Percentiles rank a stretch among this genome's conserved stretches.
Conservation (phyloP, 2,888 invertebrate species). For the Diadromus collaris region DNA sequence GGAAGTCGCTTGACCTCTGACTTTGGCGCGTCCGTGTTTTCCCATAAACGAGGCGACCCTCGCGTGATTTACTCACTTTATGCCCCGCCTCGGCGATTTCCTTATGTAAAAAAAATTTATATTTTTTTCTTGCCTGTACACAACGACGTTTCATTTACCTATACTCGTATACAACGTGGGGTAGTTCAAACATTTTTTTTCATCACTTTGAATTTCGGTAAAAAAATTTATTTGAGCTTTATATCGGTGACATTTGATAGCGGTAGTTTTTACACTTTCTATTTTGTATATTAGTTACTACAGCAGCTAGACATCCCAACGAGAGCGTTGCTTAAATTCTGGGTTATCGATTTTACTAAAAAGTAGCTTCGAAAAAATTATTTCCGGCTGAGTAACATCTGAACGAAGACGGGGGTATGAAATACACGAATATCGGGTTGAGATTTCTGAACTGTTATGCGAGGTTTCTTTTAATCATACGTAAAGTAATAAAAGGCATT, state of each 20-base stretch:
- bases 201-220: not conserved
- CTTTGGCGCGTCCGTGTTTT: slow-evolving; percentile 68
- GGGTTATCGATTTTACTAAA: not conserved
- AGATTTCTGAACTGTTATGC: too few species aligned
- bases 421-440: too few species aligned
- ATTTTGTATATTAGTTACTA: not conserved
- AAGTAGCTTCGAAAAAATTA: not conserved
- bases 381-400: not conserved
- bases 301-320: not conserved
- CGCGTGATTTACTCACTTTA: slow-evolving; percentile 62
- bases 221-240: not conserved
- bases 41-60: slow-evolving; percentile 67
- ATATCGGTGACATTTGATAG: not conserved
- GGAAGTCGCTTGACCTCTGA: slow-evolving; percentile 70
- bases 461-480: too few species aligned
- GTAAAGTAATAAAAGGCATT: not conserved
- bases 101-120: not conserved
- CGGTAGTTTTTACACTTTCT: not conserved
- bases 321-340: not conserved
- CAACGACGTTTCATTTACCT: not conserved
- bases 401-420: too few species aligned
- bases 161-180: not conserved
- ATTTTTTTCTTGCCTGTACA: not conserved
- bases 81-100: slow-evolving; percentile 55
- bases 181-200: not conserved